Conservation (phyloP, 2,888 invertebrate genomes). For the Leucophora obtusa region DNA sequence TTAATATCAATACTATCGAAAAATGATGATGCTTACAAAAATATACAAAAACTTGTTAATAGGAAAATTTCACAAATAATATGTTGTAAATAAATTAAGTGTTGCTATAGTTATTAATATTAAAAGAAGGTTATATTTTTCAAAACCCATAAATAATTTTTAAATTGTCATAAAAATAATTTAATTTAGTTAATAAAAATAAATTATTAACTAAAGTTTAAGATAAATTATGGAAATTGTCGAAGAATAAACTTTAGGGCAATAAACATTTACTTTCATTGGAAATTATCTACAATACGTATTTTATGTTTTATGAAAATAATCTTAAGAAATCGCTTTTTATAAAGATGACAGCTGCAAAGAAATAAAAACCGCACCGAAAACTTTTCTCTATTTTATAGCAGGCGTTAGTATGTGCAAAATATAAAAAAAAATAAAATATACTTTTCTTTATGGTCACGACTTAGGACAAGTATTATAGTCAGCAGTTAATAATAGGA, state of each 20-base stretch:
- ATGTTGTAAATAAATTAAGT: neutral
- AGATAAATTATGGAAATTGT: neutral
- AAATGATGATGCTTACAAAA: constrained; percentile 1
- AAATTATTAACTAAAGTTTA: constrained; percentile 25
- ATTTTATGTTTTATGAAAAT: constrained; percentile 1
- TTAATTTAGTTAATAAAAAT: constrained; percentile 23
- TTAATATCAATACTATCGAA: constrained; percentile 1
- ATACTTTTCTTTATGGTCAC: constrained; percentile 8
- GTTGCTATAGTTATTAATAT: too few species aligned
- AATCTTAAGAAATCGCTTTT: neutral
- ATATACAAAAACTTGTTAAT: too few species aligned
- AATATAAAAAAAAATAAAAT: neutral
- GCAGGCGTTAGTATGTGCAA: neutral
- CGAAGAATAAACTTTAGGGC: neutral
- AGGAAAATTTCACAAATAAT: neutral
- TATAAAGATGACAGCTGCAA: neutral
- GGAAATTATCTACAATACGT: neutral
- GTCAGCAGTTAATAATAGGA: too few species aligned
- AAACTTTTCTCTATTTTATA: neutral
- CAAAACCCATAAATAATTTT: neutral
- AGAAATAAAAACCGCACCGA: neutral
- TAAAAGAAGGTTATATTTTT: neutral
- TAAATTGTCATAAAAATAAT: constrained; percentile 7
- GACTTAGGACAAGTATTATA: too few species aligned
- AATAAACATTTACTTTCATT: constrained; percentile 3